Conservation (phyloP, 2,797 vertebrate genomes). For the Sebastes aleutianus region DNA sequence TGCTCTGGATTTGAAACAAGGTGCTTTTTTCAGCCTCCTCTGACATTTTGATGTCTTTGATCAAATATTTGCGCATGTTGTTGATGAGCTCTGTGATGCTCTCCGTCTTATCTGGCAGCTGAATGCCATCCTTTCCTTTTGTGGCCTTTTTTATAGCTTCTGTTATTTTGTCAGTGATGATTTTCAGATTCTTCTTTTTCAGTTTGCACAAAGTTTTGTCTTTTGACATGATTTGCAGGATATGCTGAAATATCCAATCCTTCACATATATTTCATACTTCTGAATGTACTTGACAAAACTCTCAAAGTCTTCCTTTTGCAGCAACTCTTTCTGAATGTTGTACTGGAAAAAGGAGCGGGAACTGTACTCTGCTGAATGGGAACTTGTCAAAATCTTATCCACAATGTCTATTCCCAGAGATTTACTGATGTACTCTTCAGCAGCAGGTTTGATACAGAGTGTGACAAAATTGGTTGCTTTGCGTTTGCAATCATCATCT, state of each 20-base stretch:
- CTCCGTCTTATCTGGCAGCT: slow-evolving; percentile 25
- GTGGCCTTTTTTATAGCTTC: neutral
- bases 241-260: slow-evolving; percentile 54
- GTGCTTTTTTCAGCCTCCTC: slow-evolving; percentile 16
- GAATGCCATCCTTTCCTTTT: neutral
- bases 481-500: slow-evolving; percentile 42
- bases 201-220: slow-evolving; percentile 33
- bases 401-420: slow-evolving; percentile 67
- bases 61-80: slow-evolving; percentile 39
- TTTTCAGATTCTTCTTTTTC: slow-evolving; percentile 19
- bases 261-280: slow-evolving; percentile 64
- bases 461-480: slow-evolving; percentile 54
- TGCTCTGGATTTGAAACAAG: slow-evolving; percentile 57
- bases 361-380: slow-evolving; percentile 53
- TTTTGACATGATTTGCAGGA: slow-evolving; percentile 10
- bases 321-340: slow-evolving; percentile 58
- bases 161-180: slow-evolving; percentile 35
- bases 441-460: slow-evolving; percentile 68
- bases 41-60: slow-evolving; percentile 52
- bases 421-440: slow-evolving; percentile 44
- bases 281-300: slow-evolving; percentile 40
- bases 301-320: neutral
- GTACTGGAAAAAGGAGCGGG: slow-evolving; percentile 62
- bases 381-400: slow-evolving; percentile 56
- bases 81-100: slow-evolving; percentile 41